Percentiles rank a stretch among this genome's conserved stretches.
Conservation (phyloP, 1,140 invertebrate genomes). For the Zaprionus inermis region DNA sequence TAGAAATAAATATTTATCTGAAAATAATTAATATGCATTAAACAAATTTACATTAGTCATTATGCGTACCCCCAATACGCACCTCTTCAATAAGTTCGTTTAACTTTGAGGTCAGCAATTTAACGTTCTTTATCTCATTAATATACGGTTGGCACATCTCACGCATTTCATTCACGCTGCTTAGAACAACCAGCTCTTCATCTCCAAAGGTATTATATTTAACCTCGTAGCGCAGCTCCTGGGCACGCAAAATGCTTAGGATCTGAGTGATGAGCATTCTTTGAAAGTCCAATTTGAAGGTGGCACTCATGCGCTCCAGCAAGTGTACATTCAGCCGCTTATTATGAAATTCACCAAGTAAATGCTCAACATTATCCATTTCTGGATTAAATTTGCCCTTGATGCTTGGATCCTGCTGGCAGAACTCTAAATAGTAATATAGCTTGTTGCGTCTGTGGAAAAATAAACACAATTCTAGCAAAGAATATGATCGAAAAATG, state of each 20-base stretch:
- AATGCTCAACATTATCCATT: conserved; percentile 71
- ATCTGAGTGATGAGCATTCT: conserved; percentile 76
- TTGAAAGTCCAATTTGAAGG: conserved; percentile 79
- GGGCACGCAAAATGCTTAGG: conserved; percentile 66
- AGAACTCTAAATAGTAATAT: conserved; percentile 79
- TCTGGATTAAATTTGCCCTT: conserved; percentile 73
- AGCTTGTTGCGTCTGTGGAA: conserved; percentile 70
- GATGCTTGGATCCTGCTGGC: conserved; percentile 73
- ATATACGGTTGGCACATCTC: conserved; percentile 78
- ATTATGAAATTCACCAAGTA: conserved; percentile 77
- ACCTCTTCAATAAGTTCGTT: conserved; percentile 73
- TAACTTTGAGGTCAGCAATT: conserved; percentile 64
- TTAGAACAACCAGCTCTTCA: conserved; percentile 74
- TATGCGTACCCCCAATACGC: not conserved
- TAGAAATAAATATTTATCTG: conserved; percentile 84
- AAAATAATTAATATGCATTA: not conserved
- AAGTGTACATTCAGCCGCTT: conserved; percentile 70
- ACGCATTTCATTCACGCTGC: conserved; percentile 65
- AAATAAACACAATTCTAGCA: not conserved
- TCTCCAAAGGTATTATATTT: conserved; percentile 74
- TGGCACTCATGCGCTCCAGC: conserved; percentile 71
- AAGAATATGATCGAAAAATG: not conserved
- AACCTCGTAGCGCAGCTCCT: conserved; percentile 74
- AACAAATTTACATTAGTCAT: not conserved
- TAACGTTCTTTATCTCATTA: conserved; percentile 71